A percentile compares a stretch with the other conserved stretches of the same genome.
phyloP scores from a whole-genome alignment of 37 sponge, comb jelly and placozoan species.

The Dysidea cf. avara region DNA sequence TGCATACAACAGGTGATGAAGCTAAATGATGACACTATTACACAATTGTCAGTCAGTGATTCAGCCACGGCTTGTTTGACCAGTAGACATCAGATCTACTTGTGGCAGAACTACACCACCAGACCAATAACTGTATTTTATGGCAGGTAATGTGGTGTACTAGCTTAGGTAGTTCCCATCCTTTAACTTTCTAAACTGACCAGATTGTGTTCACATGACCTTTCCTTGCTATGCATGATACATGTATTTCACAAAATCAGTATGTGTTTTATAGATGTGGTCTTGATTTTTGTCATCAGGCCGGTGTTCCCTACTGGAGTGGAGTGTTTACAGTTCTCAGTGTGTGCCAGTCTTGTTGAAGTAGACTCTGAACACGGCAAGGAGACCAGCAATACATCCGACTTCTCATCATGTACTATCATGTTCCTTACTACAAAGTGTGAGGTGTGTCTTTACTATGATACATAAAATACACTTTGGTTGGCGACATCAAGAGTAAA shows the following conservation, averaged over 20 bases:
- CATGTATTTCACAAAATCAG: too few relatives aligned
- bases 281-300: constrained; percentile 22
- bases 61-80: constrained; percentile 72
- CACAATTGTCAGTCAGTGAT: constrained; percentile 65
- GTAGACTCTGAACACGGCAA: constrained; percentile 44
- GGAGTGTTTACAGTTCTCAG: constrained; percentile 51
- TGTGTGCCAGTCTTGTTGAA: constrained; percentile 74
- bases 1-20: too few relatives aligned
- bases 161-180: neutral
- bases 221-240: too few relatives aligned
- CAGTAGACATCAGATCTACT: constrained; percentile 40
- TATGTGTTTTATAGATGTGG: too few relatives aligned
- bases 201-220: constrained; percentile 2
- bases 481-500: too few relatives aligned
- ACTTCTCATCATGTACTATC: too few relatives aligned
- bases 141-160: too few relatives aligned
- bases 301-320: constrained; percentile 42
- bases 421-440: too few relatives aligned
- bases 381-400: too few relatives aligned
- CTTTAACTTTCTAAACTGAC: neutral
- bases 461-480: too few relatives aligned
- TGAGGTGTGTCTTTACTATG: too few relatives aligned
- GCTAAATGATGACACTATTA: constrained; percentile 55
- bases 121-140: too few relatives aligned
- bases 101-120: constrained; percentile 56